Evolutionary conservation across 2,888 invertebrate genomes (phyloP), one percentile per base, ranked within the genome.

Genomic region (Cheilosia vernalis): DNA sequence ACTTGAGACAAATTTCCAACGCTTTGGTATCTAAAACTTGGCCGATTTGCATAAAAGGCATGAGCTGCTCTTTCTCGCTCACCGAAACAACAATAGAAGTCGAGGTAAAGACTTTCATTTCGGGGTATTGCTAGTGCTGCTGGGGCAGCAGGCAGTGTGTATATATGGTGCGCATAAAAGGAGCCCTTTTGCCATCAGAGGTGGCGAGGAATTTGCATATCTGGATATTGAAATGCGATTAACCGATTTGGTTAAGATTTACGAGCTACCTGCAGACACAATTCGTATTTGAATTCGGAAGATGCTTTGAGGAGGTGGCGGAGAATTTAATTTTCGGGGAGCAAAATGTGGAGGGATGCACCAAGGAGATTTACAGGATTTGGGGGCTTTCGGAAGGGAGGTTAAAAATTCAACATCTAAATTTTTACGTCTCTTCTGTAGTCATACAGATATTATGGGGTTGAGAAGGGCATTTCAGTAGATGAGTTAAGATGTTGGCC

Each of bases 171-270:
- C 24, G 49, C 47, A 53, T 44, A 51, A 69, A 61, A 63, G 78
- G 27, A 72, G 72, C 72, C 85, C 67, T 81, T 76, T 77, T 49
- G 66, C 63, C 40, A 24, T 24, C 24, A 77, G 70, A 81, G 85
- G 85, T 85, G 85, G 76, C 81, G 72, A 81, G 67, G 76, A 81
- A 85, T 85, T 85, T 85, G 72, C 85, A 85, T 85, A 85, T 85
- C 81, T 81, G 80, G 76, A 76, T 81, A 85, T 85, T 85, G 85
- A 85, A 81, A 85, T 85, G 77, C 81, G 85, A 85, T 85, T 85
- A 85, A 81, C 81, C 76, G 85, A 81, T 85, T 81, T 81, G 76
- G 81, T 40, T 37, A 81, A 85, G 85, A 85, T 85, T 85, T 85
- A 85, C 85, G 85, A 81, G 81, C 70, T 85, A 49, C 66, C 72